phyloP scores from a whole-genome alignment of 2,888 invertebrate species.

The Bombylius major region DNA sequence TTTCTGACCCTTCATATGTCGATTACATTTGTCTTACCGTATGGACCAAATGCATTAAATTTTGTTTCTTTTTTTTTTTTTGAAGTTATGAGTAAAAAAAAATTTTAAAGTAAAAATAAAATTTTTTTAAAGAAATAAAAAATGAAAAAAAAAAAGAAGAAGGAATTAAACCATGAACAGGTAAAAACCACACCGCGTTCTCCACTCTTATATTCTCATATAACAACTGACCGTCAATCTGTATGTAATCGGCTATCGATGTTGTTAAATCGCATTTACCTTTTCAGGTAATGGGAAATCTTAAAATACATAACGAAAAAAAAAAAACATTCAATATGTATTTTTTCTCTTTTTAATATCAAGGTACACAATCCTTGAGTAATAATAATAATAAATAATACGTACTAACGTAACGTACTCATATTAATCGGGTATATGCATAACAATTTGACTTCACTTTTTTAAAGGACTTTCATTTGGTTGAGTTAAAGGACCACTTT shows the following conservation, averaged over 20 bases:
- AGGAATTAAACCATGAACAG: not conserved
- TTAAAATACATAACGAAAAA: no score
- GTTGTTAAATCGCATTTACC: not conserved
- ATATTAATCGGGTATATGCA: no score
- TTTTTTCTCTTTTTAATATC: not conserved
- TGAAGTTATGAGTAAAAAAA: no score
- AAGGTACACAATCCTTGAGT: not conserved
- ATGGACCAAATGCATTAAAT: not conserved
- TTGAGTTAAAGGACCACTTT: no score
- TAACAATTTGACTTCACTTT: no score
- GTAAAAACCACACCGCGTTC: not conserved
- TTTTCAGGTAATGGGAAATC: not conserved
- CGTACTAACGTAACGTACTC: no score
- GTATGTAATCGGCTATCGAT: not conserved
- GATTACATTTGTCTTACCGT: not conserved
- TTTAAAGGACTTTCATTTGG: no score
- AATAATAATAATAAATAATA: not conserved
- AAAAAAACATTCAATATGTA: not conserved
- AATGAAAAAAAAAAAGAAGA: not conserved
- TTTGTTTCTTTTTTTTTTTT: no score
- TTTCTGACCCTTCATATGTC: not conserved
- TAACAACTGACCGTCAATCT: not conserved
- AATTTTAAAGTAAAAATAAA: no score
- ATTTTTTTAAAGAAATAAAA: not conserved
- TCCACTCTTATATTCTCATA: no score